Conservation (phyloP, 2,797 vertebrate species). For the Pangasius macronema region DNA sequence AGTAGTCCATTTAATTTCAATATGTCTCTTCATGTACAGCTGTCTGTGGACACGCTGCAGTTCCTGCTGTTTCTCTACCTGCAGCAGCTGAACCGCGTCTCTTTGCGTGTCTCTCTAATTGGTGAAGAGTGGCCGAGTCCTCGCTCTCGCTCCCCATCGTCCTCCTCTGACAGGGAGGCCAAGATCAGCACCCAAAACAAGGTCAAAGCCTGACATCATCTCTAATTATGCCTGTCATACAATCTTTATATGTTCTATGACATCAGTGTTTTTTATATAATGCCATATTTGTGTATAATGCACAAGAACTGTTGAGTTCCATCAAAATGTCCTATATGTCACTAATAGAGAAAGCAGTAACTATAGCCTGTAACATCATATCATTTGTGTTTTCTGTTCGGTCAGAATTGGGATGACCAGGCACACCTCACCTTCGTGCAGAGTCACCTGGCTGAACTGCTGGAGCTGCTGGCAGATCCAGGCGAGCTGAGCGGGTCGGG, state of each 20-base stretch:
- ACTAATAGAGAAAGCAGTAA: not conserved
- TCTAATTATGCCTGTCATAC: not conserved
- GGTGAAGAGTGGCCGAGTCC: constrained; percentile 94
- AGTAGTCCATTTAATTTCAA: not conserved
- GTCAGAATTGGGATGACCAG: constrained; percentile 93
- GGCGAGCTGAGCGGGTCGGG: constrained; percentile 80
- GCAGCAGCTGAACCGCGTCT: constrained; percentile 91
- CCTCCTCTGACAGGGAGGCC: constrained; percentile 74
- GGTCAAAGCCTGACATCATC: constrained; percentile 66
- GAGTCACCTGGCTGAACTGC: constrained; percentile 81
- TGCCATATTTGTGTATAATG: not conserved
- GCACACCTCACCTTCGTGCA: constrained; percentile 86
- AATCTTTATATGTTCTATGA: not conserved
- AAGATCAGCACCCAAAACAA: constrained; percentile 85
- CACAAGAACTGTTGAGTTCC: not conserved
- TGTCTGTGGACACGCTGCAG: constrained; percentile 90
- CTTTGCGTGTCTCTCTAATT: constrained; percentile 87
- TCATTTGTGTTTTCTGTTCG: constrained; percentile 10
- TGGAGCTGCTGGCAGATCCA: constrained; percentile 90
- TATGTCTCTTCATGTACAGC: constrained; percentile 65
- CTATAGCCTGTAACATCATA: not conserved
- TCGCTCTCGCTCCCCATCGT: constrained; percentile 75
- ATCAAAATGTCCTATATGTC: not conserved
- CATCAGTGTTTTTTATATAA: not conserved
- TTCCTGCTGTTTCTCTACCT: constrained; percentile 94